Evolutionary conservation across 2,888 invertebrate species (phyloP).

Genomic region (Lasioglossum villosulum): DNA sequence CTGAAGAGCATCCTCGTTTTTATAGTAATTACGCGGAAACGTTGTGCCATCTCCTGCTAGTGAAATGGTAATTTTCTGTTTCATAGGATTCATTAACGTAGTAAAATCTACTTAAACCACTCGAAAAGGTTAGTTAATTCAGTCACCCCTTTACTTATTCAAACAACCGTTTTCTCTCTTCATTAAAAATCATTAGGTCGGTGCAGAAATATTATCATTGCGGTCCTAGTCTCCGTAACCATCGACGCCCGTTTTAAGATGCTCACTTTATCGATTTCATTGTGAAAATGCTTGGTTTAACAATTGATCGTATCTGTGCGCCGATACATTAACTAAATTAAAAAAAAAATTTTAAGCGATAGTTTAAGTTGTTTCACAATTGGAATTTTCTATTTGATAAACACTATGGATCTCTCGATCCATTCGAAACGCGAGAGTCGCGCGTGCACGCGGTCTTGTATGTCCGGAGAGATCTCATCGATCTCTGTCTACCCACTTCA

Average conservation of each 20-base stretch:
- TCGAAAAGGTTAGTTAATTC: neutral
- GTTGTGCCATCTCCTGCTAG: neutral
- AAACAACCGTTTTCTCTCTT: neutral
- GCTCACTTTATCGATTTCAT: neutral
- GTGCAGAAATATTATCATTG: neutral
- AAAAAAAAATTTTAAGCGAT: too few species aligned
- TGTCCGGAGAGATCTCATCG: slow-evolving; percentile 52
- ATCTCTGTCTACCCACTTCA: slow-evolving; percentile 36
- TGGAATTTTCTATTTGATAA: neutral
- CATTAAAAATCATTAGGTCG: neutral
- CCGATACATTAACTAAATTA: too few species aligned
- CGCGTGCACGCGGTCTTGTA: slow-evolving; percentile 25
- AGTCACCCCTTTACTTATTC: neutral
- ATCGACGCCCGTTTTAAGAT: neutral
- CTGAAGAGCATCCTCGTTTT: neutral
- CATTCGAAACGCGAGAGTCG: slow-evolving; percentile 40
- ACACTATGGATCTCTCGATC: slow-evolving; percentile 34
- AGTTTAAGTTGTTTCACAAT: neutral
- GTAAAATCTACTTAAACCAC: neutral
- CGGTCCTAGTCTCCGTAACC: neutral
- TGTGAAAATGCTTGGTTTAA: too few species aligned
- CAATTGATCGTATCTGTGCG: too few species aligned
- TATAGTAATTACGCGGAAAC: slow-evolving; percentile 14
- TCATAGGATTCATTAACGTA: neutral
- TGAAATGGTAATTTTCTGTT: slow-evolving; percentile 22